phyloP scores from a whole-genome alignment of 2,888 invertebrate species.

The Leptothorax acervorum region DNA sequence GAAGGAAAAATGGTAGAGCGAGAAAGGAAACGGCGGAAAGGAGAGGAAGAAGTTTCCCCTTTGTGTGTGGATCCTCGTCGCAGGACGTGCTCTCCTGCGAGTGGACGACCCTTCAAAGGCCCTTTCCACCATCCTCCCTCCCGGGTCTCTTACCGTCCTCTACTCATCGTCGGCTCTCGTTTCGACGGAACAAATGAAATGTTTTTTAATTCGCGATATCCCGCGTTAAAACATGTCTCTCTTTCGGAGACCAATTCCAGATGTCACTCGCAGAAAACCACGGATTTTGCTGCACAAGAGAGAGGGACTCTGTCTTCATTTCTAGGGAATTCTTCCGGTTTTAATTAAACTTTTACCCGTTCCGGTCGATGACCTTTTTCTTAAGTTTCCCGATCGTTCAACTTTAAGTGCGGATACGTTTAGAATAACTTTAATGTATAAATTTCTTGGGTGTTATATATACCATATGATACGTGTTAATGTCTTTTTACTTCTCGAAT shows the following conservation, averaged over 20 bases:
- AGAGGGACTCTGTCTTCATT: conserved; percentile 47
- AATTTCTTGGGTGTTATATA: background rate
- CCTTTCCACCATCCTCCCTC: conserved; percentile 43
- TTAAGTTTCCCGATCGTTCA: background rate
- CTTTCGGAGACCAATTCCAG: conserved; percentile 68
- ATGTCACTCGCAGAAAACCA: conserved; percentile 72
- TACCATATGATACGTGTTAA: too few species aligned
- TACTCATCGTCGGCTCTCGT: conserved; percentile 52
- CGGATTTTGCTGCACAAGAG: conserved; percentile 61
- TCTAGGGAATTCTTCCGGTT: conserved; percentile 68
- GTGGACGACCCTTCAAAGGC: conserved; percentile 60
- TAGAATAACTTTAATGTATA: background rate
- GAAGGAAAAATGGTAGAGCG: conserved; percentile 21
- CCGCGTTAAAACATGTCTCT: conserved; percentile 48
- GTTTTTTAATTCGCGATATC: conserved; percentile 70
- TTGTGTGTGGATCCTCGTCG: conserved; percentile 67
- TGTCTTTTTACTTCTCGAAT: background rate
- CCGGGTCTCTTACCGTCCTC: conserved; percentile 6
- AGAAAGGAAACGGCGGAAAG: conserved; percentile 43
- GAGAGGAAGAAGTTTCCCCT: conserved; percentile 68
- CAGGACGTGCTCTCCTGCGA: conserved; percentile 57
- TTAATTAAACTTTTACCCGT: conserved; percentile 76
- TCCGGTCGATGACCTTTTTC: conserved; percentile 22
- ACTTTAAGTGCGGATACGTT: conserved; percentile 16
- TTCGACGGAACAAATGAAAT: conserved; percentile 58